Evolutionary conservation across 2,797 vertebrate genomes (phyloP).

Genomic region (Coregonus sp.): DNA sequence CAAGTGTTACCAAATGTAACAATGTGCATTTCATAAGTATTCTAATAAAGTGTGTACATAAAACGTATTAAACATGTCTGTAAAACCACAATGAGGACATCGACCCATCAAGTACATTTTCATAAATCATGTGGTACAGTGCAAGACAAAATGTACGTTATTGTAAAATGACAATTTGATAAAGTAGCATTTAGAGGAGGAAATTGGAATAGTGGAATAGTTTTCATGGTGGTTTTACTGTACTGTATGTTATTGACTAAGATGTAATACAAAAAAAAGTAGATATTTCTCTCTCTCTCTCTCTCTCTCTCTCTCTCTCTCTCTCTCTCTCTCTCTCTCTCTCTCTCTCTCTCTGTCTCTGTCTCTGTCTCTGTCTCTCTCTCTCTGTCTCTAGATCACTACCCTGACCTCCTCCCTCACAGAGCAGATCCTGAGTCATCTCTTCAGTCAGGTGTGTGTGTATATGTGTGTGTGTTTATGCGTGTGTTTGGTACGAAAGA

Average conservation of each 20-base stretch:
- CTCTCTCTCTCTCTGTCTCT: no score
- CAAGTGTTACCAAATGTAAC: no score
- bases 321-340: no score
- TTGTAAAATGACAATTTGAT: background rate
- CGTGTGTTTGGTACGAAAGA: background rate
- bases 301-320: conserved; percentile 1
- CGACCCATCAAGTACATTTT: no score
- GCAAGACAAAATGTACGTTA: no score
- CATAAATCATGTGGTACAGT: no score
- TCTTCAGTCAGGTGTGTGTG: conserved; percentile 85
- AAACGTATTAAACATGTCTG: no score
- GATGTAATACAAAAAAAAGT: no score
- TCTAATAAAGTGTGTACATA: no score
- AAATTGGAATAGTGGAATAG: background rate
- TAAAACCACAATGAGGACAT: no score
- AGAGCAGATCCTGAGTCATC: conserved; percentile 87
- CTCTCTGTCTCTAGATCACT: conserved; percentile 71
- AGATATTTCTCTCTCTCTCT: no score
- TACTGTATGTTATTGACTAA: background rate
- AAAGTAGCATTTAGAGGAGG: background rate
- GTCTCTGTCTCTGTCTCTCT: background rate
- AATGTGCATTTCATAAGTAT: no score
- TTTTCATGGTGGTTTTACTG: background rate
- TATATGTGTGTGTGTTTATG: background rate
- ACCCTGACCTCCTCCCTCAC: conserved; percentile 85